Evolutionary conservation across 1,140 invertebrate species (phyloP), one percentile per base, ranked within the genome.

Genomic region (Eumaeus atala): DNA sequence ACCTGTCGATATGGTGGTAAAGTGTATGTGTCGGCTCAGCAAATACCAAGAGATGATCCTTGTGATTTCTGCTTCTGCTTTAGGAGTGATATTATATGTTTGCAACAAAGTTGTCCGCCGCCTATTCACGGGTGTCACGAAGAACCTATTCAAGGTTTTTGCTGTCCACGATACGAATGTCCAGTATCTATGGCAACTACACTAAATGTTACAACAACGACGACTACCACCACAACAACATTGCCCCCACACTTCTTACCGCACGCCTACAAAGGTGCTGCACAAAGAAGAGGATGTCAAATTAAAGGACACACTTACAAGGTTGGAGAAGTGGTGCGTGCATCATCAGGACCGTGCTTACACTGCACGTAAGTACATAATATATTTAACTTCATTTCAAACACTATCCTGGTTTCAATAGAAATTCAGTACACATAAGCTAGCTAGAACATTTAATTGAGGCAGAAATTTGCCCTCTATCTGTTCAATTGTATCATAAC

Each of bases 31-130:
- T 97, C 95, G 0, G 96, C 96, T 4, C 96, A 97, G 87, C 96
- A 98, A 88, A 97, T 98, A 61, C 96, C 96, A 16, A 89, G 96
- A 65, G 94, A 96, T 58, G 95, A 98, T 89, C 95, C 96, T 28
- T 98, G 96, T 76, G 96, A 97, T 74, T 98, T 97, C 89, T 98
- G 96, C 85, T 98, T 98, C 92, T 98, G 96, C 89, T 98, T 97
- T 90, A 91, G 96, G 84, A 96, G 95, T 75, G 96, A 97, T 74
- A 97, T 98, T 62, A 97, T 98, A 64, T 98, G 96, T 70, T 87
- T 98, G 40, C 96, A 97, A 85, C 96, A 98, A 79, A 96, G 95
- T 70, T 98, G 96, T 87, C 96, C 96, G 50, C 96, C 96, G 28
- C 96, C 96, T 47, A 96, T 97, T 64, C 91, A 93, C 38, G 93